A percentile compares a stretch with the other conserved stretches of the same genome.
These are phyloP conservation scores for Scrobipalpa atriplicella DNA, from an alignment of 2,888 invertebrate species.

Conservation along the genomic window DNA sequence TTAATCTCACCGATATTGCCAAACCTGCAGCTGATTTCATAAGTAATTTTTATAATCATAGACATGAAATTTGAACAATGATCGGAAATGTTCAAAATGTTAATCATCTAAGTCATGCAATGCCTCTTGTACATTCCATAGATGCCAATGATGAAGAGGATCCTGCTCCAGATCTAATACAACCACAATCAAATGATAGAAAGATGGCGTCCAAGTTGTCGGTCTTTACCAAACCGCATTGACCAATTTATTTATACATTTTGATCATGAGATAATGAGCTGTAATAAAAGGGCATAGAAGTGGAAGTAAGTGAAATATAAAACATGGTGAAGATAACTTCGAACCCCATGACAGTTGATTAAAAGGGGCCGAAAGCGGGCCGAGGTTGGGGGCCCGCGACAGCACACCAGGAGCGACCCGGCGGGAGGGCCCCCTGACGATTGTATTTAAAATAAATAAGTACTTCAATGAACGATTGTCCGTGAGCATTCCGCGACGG, in stretches of 20 bases:
- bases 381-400: conserved; percentile 79
- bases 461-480: conserved; percentile 83
- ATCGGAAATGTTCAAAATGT: conserved; percentile 12
- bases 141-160: conserved; percentile 24
- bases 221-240: conserved; percentile 46
- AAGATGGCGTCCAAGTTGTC: conserved; percentile 62
- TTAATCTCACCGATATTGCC: not conserved
- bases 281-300: conserved; percentile 37
- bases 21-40: not conserved
- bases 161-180: conserved; percentile 65
- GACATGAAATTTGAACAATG: too few relatives aligned
- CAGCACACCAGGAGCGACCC: conserved; percentile 75
- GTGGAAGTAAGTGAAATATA: not conserved
- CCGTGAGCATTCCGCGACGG: conserved; percentile 57
- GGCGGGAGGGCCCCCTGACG: conserved; percentile 77
- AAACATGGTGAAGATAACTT: conserved; percentile 40
- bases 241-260: conserved; percentile 37
- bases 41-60: too few relatives aligned
- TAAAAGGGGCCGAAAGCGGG: conserved; percentile 79
- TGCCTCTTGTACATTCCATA: conserved; percentile 21
- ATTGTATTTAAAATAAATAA: conserved; percentile 83
- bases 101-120: not conserved
- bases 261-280: conserved; percentile 38
- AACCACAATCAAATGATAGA: conserved; percentile 67
- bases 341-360: conserved; percentile 79